These are phyloP conservation scores for Cryptophagus acutangulus DNA, from an alignment of 2,888 invertebrate species.

Conservation along the genomic window DNA sequence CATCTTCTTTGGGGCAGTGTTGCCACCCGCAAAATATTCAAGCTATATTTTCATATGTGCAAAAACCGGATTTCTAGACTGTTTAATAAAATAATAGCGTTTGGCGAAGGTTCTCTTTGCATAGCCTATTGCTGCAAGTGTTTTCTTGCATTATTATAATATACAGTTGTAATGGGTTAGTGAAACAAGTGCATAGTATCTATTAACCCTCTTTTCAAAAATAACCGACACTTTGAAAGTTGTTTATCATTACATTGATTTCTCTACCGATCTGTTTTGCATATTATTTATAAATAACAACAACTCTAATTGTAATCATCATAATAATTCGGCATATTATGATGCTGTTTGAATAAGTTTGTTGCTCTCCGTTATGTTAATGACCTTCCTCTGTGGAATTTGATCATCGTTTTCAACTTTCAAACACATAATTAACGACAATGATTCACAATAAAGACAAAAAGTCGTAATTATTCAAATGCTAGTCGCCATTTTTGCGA, in stretches of 20 bases:
- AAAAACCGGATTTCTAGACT: slow-evolving; percentile 9
- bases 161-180: slow-evolving; percentile 2
- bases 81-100: slow-evolving; percentile 9
- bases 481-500: too few species aligned
- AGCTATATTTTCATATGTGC: slow-evolving; percentile 4
- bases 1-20: too few species aligned
- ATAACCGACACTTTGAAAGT: slow-evolving; percentile 1
- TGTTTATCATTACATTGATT: neutral
- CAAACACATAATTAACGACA: too few species aligned
- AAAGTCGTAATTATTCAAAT: too few species aligned
- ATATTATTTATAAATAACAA: neutral
- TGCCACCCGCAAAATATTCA: too few species aligned
- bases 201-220: slow-evolving; percentile 2
- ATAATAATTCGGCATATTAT: slow-evolving; percentile 5
- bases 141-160: too few species aligned
- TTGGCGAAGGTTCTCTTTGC: too few species aligned
- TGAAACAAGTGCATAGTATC: slow-evolving; percentile 2
- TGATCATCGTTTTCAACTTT: neutral
- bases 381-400: slow-evolving; percentile 7
- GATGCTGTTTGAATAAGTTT: slow-evolving; percentile 4
- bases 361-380: slow-evolving; percentile 7
- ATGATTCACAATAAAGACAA: too few species aligned
- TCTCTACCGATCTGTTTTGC: neutral
- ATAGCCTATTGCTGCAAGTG: too few species aligned
- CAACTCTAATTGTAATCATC: slow-evolving; percentile 3